Base-by-base conservation (phyloP, 2,797 vertebrate species). In the Pipistrellus pipistrellus region DNA sequence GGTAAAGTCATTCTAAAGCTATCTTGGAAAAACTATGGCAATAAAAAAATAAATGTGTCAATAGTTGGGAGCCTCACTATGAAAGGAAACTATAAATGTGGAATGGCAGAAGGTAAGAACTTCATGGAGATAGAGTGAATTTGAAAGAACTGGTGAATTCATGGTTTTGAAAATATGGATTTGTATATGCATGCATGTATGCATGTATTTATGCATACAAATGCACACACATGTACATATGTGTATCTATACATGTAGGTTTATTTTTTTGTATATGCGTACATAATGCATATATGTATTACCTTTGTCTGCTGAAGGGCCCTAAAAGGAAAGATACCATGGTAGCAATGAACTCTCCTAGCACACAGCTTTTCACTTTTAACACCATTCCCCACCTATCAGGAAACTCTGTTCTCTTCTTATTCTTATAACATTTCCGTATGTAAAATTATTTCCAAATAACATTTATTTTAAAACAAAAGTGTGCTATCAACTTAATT, bases 341-440 rank as follows among this genome's bases (percentile, higher is more conserved):
- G 27, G 13, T 25, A 53, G 41, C n/a, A 59, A 68, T 66, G 30
- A 90, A 53, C 25, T 30, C 20, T 41, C 18, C 9, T 46, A 41
- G 23, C 9, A 46, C 23, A 18, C 2, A 48, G 17, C 77, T 76
- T n/a, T 59, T 66, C 35, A 27, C 38, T 75, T 95, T 84, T 32
- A 71, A n/a, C 21, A 35, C 6, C 9, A 38, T 85, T 80, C 27
- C 13, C 32, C 51, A 68, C 53, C 53, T 69, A 21, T 84, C 59
- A 85, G 12, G 57, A 88, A 51, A 76, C n/a, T 62, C 13, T 30
- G 27, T 64, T 6, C 59, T 64, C 30, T 64, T 64, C 27, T n/a
- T 41, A 66, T 27, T 92, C 38, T 76, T 88, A 18, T 32, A 93
- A 38, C 32, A 53, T 93, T 88, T 72, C 30, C n/a, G 30, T n/a